Percentiles rank a stretch among this genome's conserved stretches.
Conservation (phyloP, 2,113 vertebrate genomes). For the Corythaeola cristata region DNA sequence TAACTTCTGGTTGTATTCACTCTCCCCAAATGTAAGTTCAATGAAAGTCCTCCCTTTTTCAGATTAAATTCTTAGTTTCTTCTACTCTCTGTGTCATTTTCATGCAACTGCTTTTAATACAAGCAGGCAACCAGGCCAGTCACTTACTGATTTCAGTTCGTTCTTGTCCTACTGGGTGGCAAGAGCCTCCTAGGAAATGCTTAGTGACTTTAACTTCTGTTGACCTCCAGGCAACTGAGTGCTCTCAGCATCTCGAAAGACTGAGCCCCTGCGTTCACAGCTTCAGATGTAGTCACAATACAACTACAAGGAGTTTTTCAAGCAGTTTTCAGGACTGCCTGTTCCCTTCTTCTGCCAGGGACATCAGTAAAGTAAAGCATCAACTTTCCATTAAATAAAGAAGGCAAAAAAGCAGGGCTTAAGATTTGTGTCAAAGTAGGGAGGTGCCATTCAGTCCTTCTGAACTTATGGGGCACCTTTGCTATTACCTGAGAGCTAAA, state of each 20-base stretch:
- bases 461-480: background rate
- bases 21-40: background rate
- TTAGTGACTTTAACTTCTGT: background rate
- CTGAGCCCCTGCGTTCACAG: background rate
- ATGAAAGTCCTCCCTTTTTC: background rate
- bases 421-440: background rate
- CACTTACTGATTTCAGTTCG: background rate
- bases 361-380: background rate
- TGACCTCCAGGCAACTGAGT: background rate
- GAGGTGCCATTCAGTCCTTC: background rate
- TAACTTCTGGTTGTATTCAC: background rate
- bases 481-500: background rate
- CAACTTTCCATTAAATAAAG: background rate
- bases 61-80: background rate
- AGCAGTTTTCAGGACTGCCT: background rate
- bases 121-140: background rate
- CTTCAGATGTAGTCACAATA: background rate
- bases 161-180: background rate
- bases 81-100: background rate
- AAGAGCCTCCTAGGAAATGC: background rate
- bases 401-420: background rate
- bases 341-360: conserved; percentile 2
- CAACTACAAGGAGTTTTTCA: background rate
- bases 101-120: background rate
- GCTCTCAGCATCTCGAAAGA: background rate